Evolutionary conservation across 1,140 invertebrate genomes (phyloP).

Genomic region (Drosophila rufa): DNA sequence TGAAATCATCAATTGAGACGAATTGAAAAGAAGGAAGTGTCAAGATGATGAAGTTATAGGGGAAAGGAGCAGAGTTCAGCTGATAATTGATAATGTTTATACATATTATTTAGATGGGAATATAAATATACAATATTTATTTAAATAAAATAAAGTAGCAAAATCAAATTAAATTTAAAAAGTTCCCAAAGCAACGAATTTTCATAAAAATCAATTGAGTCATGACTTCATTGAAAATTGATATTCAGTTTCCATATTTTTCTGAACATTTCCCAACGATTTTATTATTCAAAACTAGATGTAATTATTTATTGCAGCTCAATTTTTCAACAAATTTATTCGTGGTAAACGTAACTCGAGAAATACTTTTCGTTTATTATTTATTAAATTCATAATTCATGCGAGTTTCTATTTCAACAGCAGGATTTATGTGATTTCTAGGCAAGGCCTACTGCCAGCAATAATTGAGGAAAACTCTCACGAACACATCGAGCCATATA

Average conservation of each 20-base stretch:
- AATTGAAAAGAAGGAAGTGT: slow-evolving; percentile 28
- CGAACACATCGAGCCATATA: slow-evolving; percentile 46
- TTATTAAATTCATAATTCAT: slow-evolving; percentile 62
- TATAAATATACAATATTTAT: not conserved
- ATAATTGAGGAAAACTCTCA: slow-evolving; percentile 74
- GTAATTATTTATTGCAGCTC: slow-evolving; percentile 42
- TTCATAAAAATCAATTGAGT: not conserved
- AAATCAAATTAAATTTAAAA: not conserved
- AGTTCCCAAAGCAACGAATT: not conserved
- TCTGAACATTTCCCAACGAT: not conserved
- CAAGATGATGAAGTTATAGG: slow-evolving; percentile 8
- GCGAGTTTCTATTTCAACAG: slow-evolving; percentile 16
- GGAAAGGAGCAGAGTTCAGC: not conserved
- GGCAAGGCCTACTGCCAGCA: slow-evolving; percentile 64
- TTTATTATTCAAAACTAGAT: slow-evolving; percentile 28
- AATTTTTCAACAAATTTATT: slow-evolving; percentile 31
- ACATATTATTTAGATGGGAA: not conserved
- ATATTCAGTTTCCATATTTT: slow-evolving; percentile 8
- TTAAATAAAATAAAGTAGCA: too few species aligned
- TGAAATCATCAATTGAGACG: slow-evolving; percentile 32
- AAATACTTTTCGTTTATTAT: slow-evolving; percentile 16
- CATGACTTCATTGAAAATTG: not conserved
- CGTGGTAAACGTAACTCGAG: not conserved
- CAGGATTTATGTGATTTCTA: slow-evolving; percentile 69
- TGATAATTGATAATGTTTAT: slow-evolving; percentile 1